These are phyloP conservation scores for Philereme vetulata DNA, from an alignment of 2,888 invertebrate species.

Conservation along the genomic window DNA sequence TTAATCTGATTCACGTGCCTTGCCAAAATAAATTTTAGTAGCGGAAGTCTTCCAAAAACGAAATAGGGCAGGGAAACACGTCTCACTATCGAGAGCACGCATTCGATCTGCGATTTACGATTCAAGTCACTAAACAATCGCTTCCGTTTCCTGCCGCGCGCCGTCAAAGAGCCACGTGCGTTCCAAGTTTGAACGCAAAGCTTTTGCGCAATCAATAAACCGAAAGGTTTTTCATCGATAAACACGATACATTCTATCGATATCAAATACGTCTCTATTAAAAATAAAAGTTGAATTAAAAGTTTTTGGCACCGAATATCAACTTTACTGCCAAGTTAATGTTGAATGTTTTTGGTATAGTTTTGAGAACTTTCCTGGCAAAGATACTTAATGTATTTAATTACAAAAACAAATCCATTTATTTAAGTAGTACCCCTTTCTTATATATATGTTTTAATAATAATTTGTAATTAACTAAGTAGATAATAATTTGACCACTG, in stretches of 20 bases:
- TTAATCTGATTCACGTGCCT: slow-evolving; percentile 23
- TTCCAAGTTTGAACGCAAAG: slow-evolving; percentile 30
- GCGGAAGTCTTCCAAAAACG: slow-evolving; percentile 25
- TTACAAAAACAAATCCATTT: too few species aligned
- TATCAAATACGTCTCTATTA: not conserved
- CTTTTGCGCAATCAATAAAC: slow-evolving; percentile 21
- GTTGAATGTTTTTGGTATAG: slow-evolving; percentile 1
- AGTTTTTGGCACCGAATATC: slow-evolving; percentile 9
- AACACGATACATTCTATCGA: slow-evolving; percentile 4
- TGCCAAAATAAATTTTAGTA: slow-evolving; percentile 21
- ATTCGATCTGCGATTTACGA: slow-evolving; percentile 61
- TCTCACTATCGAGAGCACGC: slow-evolving; percentile 37
- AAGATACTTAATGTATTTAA: too few species aligned
- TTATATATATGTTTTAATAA: too few species aligned
- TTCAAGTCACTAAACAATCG: slow-evolving; percentile 65
- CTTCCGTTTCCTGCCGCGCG: slow-evolving; percentile 74
- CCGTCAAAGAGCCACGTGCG: slow-evolving; percentile 58
- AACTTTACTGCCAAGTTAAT: slow-evolving; percentile 5
- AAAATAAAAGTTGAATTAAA: not conserved
- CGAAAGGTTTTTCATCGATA: slow-evolving; percentile 4
- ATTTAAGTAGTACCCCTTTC: too few species aligned
- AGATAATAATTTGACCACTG: too few species aligned
- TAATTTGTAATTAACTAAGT: too few species aligned
- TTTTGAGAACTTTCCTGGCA: too few species aligned
- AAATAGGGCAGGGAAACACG: slow-evolving; percentile 42